Conservation (phyloP, 2,113 vertebrate genomes). For the Colinus virginianus region DNA sequence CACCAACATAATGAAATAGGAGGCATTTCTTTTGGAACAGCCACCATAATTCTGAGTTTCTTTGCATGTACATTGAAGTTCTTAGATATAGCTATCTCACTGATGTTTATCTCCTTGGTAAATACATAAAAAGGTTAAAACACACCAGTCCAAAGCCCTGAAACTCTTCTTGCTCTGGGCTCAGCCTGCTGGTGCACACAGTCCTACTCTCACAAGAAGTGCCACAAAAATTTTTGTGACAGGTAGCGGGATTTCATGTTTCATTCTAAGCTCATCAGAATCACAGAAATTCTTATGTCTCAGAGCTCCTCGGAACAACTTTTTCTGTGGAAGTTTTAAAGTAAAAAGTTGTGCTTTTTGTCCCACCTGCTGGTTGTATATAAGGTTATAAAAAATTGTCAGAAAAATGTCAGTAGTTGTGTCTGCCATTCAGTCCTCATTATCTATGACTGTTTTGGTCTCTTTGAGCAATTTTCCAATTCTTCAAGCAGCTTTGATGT, state of each 20-base stretch:
- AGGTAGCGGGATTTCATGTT: background rate
- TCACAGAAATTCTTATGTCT: background rate
- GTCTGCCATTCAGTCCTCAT: constrained; percentile 21
- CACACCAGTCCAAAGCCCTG: background rate
- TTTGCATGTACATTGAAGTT: background rate
- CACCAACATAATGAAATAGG: background rate
- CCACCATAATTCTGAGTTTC: background rate
- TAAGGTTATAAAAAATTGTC: constrained; percentile 49
- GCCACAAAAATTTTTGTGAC: background rate
- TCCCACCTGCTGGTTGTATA: constrained; percentile 38
- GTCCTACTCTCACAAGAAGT: background rate
- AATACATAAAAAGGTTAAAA: background rate
- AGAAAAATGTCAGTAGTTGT: constrained; percentile 43
- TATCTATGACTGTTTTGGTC: background rate
- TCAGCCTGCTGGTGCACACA: background rate
- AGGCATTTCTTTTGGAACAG: background rate
- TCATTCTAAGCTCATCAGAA: background rate
- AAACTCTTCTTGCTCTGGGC: background rate
- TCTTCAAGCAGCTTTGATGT: background rate
- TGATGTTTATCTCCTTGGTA: background rate
- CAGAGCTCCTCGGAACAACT: background rate
- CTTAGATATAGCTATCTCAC: background rate
- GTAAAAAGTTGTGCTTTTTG: constrained; percentile 9
- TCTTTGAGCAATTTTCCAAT: background rate
- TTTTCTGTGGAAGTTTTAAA: constrained; percentile 29